These are phyloP conservation scores for Listronotus bonariensis DNA, from an alignment of 1,140 invertebrate species.

Conservation along the genomic window DNA sequence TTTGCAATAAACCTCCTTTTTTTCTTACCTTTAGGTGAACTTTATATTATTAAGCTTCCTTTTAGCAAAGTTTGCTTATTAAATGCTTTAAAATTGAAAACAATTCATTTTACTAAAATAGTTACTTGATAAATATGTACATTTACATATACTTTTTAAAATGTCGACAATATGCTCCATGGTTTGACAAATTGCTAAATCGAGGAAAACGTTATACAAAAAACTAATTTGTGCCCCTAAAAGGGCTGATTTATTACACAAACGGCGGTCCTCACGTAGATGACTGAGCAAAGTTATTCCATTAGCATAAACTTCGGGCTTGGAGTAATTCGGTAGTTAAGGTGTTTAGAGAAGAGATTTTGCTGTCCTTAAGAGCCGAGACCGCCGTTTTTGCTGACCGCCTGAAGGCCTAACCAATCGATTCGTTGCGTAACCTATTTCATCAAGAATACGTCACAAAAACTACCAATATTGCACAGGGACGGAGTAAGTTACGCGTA, in stretches of 20 bases:
- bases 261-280: conserved; percentile 26
- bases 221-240: conserved; percentile 22
- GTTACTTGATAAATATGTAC: too few species aligned
- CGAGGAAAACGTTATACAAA: not conserved
- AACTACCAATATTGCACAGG: conserved; percentile 19
- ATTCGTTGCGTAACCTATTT: conserved; percentile 36
- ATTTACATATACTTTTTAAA: too few species aligned
- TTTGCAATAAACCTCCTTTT: too few species aligned
- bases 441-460: conserved; percentile 17
- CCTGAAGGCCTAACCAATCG: conserved; percentile 28
- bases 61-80: too few species aligned
- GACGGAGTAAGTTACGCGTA: conserved; percentile 13
- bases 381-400: conserved; percentile 29
- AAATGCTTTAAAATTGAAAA: too few species aligned
- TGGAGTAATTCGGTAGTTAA: conserved; percentile 36
- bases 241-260: conserved; percentile 35
- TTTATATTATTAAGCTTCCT: too few species aligned
- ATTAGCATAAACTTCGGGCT: conserved; percentile 33
- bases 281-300: conserved; percentile 38
- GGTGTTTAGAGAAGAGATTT: conserved; percentile 34
- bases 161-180: too few species aligned
- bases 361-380: conserved; percentile 33
- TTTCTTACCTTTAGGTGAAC: too few species aligned
- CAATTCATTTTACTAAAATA: too few species aligned
- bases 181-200: too few species aligned